Evolutionary conservation across 1,140 invertebrate genomes (phyloP).

Genomic region (Philopotamus ludificatus): DNA sequence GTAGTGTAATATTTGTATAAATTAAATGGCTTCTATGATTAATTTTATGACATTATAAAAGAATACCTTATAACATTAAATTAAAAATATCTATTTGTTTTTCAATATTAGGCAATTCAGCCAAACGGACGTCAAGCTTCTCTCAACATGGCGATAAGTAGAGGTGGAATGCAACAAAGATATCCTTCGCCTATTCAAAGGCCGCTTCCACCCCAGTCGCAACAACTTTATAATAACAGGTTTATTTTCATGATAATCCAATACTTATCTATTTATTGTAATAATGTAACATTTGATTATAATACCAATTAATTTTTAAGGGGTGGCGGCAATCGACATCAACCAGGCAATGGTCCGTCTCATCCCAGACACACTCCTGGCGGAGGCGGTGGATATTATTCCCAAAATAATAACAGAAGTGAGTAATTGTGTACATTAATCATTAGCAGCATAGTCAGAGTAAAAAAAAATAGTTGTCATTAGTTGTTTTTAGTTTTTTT

Average conservation of each 20-base stretch:
- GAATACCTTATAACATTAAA: too few species aligned
- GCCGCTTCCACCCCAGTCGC: conserved; percentile 40
- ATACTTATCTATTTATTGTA: background rate
- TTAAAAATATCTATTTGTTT: background rate
- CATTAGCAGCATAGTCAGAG: too few species aligned
- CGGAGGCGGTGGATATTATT: conserved; percentile 25
- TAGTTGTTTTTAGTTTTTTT: too few species aligned
- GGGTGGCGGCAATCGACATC: conserved; percentile 35
- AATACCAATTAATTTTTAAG: conserved; percentile 10
- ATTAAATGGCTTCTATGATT: too few species aligned
- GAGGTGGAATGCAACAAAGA: conserved; percentile 48
- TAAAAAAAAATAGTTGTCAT: too few species aligned
- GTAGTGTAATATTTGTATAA: conserved; percentile 23
- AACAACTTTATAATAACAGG: conserved; percentile 33
- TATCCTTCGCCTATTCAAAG: conserved; percentile 55
- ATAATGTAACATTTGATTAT: background rate
- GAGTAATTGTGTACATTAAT: conserved; percentile 16
- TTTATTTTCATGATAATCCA: background rate
- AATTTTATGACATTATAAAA: too few species aligned
- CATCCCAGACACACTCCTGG: conserved; percentile 22
- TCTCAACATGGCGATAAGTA: conserved; percentile 39
- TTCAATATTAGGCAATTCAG: conserved; percentile 33
- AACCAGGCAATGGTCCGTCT: conserved; percentile 17
- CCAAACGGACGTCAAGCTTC: conserved; percentile 37
- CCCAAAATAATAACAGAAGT: conserved; percentile 34